phyloP scores from a whole-genome alignment of 2,888 invertebrate species.

The Chymomyza caudatula region DNA sequence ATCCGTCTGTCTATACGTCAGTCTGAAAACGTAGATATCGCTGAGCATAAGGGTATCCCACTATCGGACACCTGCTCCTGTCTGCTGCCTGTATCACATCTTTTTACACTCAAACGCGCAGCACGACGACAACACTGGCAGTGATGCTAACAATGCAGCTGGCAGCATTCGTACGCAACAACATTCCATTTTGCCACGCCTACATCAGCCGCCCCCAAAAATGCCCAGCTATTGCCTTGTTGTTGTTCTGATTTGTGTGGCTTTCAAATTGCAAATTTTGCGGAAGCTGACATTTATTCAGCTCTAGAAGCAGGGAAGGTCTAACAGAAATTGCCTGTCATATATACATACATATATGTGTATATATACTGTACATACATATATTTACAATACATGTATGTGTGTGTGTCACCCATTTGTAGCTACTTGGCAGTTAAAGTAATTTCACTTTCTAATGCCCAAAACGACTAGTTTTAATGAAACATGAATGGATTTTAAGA shows the following conservation, averaged over 20 bases:
- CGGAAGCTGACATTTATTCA: constrained; percentile 68
- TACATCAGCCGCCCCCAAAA: not conserved
- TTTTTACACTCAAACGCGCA: not conserved
- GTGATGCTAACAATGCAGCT: not conserved
- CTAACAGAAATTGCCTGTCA: not conserved
- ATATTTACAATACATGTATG: too few relatives aligned
- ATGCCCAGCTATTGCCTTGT: not conserved
- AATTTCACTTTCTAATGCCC: too few relatives aligned
- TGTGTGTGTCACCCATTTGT: not conserved
- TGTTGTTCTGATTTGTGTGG: constrained; percentile 65
- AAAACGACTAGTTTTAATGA: too few relatives aligned
- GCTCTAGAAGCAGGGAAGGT: not conserved
- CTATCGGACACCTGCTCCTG: too few relatives aligned
- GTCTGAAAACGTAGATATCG: too few relatives aligned
- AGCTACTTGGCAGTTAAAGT: too few relatives aligned
- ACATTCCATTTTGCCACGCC: too few relatives aligned
- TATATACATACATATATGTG: not conserved
- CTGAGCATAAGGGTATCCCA: too few relatives aligned
- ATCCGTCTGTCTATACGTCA: too few relatives aligned
- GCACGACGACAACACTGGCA: not conserved
- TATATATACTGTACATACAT: not conserved
- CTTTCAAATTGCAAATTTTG: constrained; percentile 70
- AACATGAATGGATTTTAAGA: too few relatives aligned
- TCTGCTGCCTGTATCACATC: too few relatives aligned
- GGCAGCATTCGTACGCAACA: not conserved